Evolutionary conservation across 2,113 vertebrate genomes (phyloP).

Genomic region (Sminthopsis crassicaudata): DNA sequence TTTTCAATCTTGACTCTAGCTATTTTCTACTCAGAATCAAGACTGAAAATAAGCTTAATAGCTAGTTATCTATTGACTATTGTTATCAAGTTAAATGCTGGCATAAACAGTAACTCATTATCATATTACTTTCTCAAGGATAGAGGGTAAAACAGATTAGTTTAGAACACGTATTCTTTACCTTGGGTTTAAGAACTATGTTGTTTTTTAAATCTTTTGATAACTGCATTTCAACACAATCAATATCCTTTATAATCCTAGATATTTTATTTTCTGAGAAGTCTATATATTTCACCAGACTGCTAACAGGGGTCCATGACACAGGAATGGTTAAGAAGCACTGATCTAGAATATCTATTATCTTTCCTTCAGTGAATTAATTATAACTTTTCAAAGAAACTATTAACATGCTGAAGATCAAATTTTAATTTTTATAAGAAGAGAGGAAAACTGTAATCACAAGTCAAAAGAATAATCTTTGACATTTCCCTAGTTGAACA

Average conservation of each 20-base stretch:
- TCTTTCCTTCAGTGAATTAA: not conserved
- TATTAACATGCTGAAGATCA: not conserved
- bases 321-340: not conserved
- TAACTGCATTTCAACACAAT: not conserved
- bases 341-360: not conserved
- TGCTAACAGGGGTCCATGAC: not conserved
- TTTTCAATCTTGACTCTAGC: not conserved
- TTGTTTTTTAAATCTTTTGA: not conserved
- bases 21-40: not conserved
- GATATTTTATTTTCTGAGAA: not conserved
- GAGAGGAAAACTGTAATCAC: not conserved
- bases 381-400: not conserved
- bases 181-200: not conserved
- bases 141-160: not conserved
- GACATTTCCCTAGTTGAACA: not conserved
- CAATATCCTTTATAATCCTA: not conserved
- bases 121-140: not conserved
- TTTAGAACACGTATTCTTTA: too few relatives aligned
- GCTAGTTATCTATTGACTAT: not conserved
- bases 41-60: not conserved
- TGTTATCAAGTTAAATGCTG: not conserved
- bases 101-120: not conserved
- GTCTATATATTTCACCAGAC: not conserved
- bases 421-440: not conserved
- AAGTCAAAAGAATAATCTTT: not conserved